These are phyloP conservation scores for Stegophylla sp. DNA, from an alignment of 2,888 invertebrate species.

Conservation along the genomic window DNA sequence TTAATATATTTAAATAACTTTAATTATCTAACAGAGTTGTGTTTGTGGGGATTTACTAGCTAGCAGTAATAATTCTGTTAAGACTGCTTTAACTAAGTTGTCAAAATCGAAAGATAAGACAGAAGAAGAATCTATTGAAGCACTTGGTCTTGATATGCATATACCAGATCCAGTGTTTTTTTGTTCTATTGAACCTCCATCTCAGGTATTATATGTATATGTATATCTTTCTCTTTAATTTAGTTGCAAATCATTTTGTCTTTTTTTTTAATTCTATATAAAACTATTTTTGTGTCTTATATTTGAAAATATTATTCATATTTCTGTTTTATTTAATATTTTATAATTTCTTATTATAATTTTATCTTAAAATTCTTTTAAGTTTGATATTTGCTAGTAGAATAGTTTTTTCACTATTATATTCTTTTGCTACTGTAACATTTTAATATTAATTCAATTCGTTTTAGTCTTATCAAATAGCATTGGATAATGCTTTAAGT, in stretches of 20 bases:
- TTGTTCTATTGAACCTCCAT: constrained; percentile 93
- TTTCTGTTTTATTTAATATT: too few species aligned
- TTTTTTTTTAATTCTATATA: neutral
- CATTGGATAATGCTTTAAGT: constrained; percentile 80
- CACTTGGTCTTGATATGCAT: constrained; percentile 70
- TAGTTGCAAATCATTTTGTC: neutral
- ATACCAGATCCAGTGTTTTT: constrained; percentile 95
- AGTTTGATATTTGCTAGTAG: too few species aligned
- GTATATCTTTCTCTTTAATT: neutral
- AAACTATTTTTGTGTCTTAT: neutral
- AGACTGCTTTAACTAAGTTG: constrained; percentile 69
- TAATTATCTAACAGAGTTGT: constrained; percentile 65
- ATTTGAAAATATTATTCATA: too few species aligned
- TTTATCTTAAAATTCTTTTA: too few species aligned
- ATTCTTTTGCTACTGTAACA: neutral
- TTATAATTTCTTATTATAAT: too few species aligned
- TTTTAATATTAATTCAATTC: constrained; percentile 16
- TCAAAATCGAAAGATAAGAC: constrained; percentile 62
- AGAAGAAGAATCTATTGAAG: constrained; percentile 64
- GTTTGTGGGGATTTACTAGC: constrained; percentile 77
- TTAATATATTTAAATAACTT: neutral
- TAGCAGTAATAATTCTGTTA: constrained; percentile 69
- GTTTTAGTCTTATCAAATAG: constrained; percentile 72
- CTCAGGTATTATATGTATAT: constrained; percentile 65
- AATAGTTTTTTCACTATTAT: too few species aligned